Evolutionary conservation across 2,888 invertebrate species (phyloP).

Genomic region (Colostygia pectinataria): DNA sequence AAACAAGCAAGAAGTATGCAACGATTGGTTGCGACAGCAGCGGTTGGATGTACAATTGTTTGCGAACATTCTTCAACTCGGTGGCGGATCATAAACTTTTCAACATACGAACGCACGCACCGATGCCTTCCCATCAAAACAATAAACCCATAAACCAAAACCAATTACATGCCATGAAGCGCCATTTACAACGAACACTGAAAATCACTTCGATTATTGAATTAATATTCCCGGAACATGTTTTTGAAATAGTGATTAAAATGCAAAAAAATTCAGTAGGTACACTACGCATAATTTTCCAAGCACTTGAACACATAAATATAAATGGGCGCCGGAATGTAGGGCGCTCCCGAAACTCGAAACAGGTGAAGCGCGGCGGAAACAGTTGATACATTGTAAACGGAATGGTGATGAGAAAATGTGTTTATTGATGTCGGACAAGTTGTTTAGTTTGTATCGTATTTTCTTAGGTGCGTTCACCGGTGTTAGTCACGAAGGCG

Average conservation of each 20-base stretch:
- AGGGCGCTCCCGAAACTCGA: conserved; percentile 35
- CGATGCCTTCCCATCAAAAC: conserved; percentile 62
- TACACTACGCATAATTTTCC: conserved; percentile 29
- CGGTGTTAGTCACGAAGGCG: conserved; percentile 29
- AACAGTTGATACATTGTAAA: conserved; percentile 39
- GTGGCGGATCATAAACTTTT: conserved; percentile 51
- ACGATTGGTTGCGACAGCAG: conserved; percentile 33
- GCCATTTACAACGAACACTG: conserved; percentile 35
- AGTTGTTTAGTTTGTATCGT: conserved; percentile 27
- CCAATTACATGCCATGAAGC: conserved; percentile 73
- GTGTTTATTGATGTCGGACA: conserved; percentile 31
- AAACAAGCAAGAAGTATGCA: conserved; percentile 32
- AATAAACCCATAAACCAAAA: conserved; percentile 66
- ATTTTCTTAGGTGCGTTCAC: conserved; percentile 15
- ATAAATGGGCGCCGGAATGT: conserved; percentile 33
- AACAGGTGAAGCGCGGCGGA: conserved; percentile 38
- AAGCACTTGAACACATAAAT: conserved; percentile 33
- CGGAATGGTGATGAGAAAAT: conserved; percentile 28
- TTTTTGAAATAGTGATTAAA: conserved; percentile 31
- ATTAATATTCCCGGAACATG: conserved; percentile 31
- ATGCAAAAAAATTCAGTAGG: conserved; percentile 36
- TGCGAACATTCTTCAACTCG: conserved; percentile 45
- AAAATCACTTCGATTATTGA: conserved; percentile 31
- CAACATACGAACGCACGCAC: conserved; percentile 46
- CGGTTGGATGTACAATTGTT: conserved; percentile 36